These are phyloP conservation scores for Cepaea hortensis DNA, from an alignment of 2,888 invertebrate genomes.

Conservation along the genomic window DNA sequence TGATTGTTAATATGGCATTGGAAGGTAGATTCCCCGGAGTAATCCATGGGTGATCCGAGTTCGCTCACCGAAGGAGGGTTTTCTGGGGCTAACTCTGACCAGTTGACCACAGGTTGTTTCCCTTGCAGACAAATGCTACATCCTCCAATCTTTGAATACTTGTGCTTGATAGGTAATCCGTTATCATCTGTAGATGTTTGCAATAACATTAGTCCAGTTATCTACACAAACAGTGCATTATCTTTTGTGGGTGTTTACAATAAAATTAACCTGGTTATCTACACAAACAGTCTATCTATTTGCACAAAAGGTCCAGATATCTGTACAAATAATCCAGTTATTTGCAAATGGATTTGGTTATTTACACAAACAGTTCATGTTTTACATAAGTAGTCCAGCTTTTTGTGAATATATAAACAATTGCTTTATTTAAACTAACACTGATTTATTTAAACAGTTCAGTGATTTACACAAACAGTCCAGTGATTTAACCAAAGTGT, in stretches of 20 bases:
- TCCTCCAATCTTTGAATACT: slow-evolving; percentile 56
- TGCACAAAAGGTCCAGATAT: background rate
- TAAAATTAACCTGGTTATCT: background rate
- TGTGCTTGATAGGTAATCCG: slow-evolving; percentile 61
- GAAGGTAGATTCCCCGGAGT: slow-evolving; percentile 51
- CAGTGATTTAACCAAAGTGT: no score
- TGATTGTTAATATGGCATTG: slow-evolving; percentile 23
- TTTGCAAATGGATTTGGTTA: background rate
- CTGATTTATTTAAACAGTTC: no score
- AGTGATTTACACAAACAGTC: no score
- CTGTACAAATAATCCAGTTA: background rate
- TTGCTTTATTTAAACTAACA: no score
- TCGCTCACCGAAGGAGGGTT: slow-evolving; percentile 75
- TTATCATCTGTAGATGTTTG: slow-evolving; percentile 64
- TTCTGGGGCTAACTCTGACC: slow-evolving; percentile 76
- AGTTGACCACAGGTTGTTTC: slow-evolving; percentile 72
- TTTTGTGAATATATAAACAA: no score
- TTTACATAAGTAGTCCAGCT: no score
- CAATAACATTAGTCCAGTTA: background rate
- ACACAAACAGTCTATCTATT: background rate
- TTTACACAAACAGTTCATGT: no score
- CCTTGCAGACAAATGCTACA: slow-evolving; percentile 55
- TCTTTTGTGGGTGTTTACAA: slow-evolving; percentile 60
- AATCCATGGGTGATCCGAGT: slow-evolving; percentile 68
- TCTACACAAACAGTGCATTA: slow-evolving; percentile 55